Evolutionary conservation across 2,797 vertebrate species (phyloP).

Genomic region (Pampus argenteus): DNA sequence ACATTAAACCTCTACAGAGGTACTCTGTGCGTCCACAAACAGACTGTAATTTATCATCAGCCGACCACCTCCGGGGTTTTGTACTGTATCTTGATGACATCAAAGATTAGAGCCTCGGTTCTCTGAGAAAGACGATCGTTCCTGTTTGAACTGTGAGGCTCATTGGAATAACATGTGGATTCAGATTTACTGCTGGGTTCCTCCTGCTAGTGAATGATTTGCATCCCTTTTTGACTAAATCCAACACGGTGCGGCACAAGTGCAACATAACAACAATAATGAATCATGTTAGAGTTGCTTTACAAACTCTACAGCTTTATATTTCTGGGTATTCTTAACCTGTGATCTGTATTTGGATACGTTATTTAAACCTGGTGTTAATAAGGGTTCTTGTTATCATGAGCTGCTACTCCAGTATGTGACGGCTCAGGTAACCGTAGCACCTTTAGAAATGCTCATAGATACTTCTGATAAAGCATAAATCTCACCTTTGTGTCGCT

Average conservation of each 20-base stretch:
- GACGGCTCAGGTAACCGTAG: no score
- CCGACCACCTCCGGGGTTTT: conserved; percentile 10
- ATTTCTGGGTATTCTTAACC: not conserved
- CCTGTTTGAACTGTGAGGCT: not conserved
- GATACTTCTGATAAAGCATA: no score
- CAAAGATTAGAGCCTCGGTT: conserved; percentile 3
- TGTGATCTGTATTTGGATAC: not conserved
- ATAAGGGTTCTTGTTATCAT: no score
- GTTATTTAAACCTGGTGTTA: not conserved
- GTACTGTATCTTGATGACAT: conserved; percentile 14
- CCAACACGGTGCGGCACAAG: conserved; percentile 8
- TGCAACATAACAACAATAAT: not conserved
- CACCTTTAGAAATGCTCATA: no score
- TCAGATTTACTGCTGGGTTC: conserved; percentile 21
- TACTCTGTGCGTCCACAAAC: conserved; percentile 8
- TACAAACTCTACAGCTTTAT: not conserved
- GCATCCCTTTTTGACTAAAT: conserved; percentile 14
- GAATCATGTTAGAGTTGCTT: not conserved
- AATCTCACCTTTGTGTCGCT: no score
- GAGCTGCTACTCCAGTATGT: no score
- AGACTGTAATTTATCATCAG: conserved; percentile 10
- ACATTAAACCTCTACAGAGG: conserved; percentile 14
- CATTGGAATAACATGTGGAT: conserved; percentile 33
- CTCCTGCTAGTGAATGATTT: conserved; percentile 8
- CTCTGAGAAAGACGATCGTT: conserved; percentile 17